Percentiles rank a stretch among this genome's conserved stretches.
These are phyloP conservation scores for Muricea muricata DNA, from an alignment of 92 coral and sea anemone genomes.

Conservation along the genomic window DNA sequence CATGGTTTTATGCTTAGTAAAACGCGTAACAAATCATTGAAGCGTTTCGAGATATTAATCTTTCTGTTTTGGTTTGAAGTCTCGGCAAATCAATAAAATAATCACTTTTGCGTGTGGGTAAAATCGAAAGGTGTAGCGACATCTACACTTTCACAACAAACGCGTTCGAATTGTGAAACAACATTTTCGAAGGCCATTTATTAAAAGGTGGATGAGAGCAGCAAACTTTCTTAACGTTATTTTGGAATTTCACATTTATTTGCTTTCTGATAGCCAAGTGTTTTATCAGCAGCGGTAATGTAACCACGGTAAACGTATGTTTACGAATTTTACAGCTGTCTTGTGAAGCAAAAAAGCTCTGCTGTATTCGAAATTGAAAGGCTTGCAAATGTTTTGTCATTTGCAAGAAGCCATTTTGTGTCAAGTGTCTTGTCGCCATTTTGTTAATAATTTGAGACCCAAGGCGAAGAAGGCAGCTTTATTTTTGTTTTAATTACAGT, in stretches of 20 bases:
- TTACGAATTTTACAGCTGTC: conserved; percentile 26
- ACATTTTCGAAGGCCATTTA: not conserved
- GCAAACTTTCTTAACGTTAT: not conserved
- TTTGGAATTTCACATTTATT: conserved; percentile 10
- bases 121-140: too few relatives aligned
- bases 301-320: conserved; percentile 11
- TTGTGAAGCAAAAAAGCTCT: not conserved
- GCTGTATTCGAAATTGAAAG: not conserved
- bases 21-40: not conserved
- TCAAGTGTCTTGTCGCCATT: not conserved
- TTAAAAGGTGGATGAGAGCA: not conserved
- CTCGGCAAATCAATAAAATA: not conserved
- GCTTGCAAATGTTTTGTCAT: not conserved
- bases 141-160: not conserved
- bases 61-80: not conserved
- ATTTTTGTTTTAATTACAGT: not conserved
- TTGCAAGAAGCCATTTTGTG: not conserved
- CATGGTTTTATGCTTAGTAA: not conserved
- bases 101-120: not conserved
- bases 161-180: not conserved
- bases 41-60: not conserved
- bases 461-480: not conserved
- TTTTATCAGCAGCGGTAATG: conserved; percentile 23
- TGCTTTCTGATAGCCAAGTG: conserved; percentile 7
- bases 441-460: not conserved